Conservation (phyloP, 2,797 vertebrate genomes). For the Paguma larvata region DNA sequence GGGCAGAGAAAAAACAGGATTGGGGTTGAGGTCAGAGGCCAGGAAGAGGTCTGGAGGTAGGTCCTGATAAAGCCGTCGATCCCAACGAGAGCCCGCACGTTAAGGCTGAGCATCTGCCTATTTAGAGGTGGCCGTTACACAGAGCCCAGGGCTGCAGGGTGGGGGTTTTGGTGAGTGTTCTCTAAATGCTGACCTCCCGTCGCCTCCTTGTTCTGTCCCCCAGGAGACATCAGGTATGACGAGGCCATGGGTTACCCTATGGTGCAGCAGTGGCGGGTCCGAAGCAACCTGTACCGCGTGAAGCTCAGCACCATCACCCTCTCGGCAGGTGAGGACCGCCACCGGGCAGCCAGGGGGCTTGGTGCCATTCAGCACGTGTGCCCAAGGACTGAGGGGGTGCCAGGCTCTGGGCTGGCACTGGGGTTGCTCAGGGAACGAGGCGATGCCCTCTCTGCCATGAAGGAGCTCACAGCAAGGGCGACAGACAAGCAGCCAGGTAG, state of each 20-base stretch:
- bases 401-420: not conserved
- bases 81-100: accelerated
- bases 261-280: constrained; percentile 98
- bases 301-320: constrained; percentile 98
- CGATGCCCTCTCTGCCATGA: not conserved
- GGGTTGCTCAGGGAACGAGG: not conserved
- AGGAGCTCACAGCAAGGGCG: not conserved
- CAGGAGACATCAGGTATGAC: constrained; percentile 96
- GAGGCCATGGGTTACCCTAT: constrained; percentile 98
- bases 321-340: constrained; percentile 93
- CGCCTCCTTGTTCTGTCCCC: not conserved
- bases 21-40: not conserved
- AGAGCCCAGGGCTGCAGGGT: not conserved
- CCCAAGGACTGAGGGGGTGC: not conserved
- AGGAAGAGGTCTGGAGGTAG: not conserved
- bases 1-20: not conserved
- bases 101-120: not conserved
- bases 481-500: too few species aligned
- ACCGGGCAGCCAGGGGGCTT: accelerated
- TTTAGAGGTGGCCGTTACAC: accelerated
- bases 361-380: accelerated
- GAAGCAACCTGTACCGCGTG: constrained; percentile 98
- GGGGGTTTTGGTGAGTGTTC: accelerated
- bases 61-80: not conserved
- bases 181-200: accelerated